A percentile compares a stretch with the other conserved stretches of the same genome.
Evolutionary conservation across 2,888 invertebrate genomes (phyloP).

Genomic region (Acleris literana): DNA sequence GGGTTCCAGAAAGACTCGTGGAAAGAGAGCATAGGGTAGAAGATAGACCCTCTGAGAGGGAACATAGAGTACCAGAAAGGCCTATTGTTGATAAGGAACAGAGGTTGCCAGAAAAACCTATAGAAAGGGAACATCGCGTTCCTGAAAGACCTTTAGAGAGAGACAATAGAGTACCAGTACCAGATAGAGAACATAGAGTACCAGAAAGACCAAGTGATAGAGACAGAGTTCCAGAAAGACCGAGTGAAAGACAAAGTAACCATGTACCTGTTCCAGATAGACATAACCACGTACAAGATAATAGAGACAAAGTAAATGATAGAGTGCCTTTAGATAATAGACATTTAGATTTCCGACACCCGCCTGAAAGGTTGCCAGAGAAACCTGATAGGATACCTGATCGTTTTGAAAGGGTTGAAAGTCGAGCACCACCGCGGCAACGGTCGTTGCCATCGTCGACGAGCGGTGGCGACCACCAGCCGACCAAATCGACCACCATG

Average conservation of each 20-base stretch:
- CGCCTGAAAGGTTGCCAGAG: conserved; percentile 64
- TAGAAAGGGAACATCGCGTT: conserved; percentile 34
- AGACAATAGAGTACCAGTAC: conserved; percentile 25
- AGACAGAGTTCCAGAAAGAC: conserved; percentile 11
- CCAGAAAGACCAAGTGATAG: conserved; percentile 29
- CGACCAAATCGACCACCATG: conserved; percentile 83
- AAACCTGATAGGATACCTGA: conserved; percentile 47
- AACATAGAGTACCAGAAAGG: conserved; percentile 35
- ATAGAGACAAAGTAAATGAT: conserved; percentile 37
- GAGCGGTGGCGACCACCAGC: conserved; percentile 63
- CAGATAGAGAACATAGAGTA: conserved; percentile 35
- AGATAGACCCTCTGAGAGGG: conserved; percentile 36
- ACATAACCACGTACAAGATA: conserved; percentile 39
- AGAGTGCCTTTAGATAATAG: conserved; percentile 38
- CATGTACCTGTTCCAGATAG: conserved; percentile 29
- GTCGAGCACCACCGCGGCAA: conserved; percentile 70
- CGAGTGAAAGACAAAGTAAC: conserved; percentile 34
- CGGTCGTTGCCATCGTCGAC: conserved; percentile 70
- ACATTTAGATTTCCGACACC: conserved; percentile 52
- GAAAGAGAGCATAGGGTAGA: conserved; percentile 35
- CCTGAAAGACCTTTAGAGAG: conserved; percentile 36
- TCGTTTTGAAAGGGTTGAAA: conserved; percentile 57
- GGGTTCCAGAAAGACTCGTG: conserved; percentile 33
- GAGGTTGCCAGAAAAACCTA: conserved; percentile 34
- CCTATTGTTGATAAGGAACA: conserved; percentile 9